Evolutionary conservation across 1,140 invertebrate species (phyloP), one percentile per base, ranked within the genome.

Genomic region (Drosophila seguyi): DNA sequence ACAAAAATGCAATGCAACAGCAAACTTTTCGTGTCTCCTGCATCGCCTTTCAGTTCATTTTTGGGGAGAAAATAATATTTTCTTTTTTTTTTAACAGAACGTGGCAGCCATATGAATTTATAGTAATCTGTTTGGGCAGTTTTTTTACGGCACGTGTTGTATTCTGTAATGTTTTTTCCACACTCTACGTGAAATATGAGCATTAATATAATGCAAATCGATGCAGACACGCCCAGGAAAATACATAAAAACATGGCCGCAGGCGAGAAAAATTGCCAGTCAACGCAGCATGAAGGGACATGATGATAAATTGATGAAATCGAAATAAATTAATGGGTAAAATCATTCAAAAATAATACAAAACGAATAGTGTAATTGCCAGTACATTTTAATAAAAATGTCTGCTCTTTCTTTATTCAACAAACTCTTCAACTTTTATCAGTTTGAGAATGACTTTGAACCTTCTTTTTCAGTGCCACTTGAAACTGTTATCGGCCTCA

Each of bases 191-290:
- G 11, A 50, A 79, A 79, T 52, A 66, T 44, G 44, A 47, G 7
- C 44, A 52, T 45, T 58, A 53, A 31, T 44, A 67, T 56, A 71
- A 75, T 75, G 73, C 59, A 75, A 57, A 75, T 75, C 48, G 69
- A 74, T 62, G 58, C 11, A 47, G 63, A 69, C 48, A 39, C 63
- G 29, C 41, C 50, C 41, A n/a, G n/a, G 20, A 45, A 68, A 65
- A 34, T 38, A 48, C 31, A 3, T 31, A 11, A n/a, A 34, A 22
- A 13, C 20, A 3, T 14, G 13, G 29, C 25, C 16, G 56, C 20
- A 36, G 61, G 61, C 55, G 16, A n/a, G 3, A n/a, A 31, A 34
- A 48, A 62, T 10, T 18, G 16, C 27, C 27, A 63, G 50, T 16
- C 39, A 5, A 62, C 2, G 5, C 44, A 16, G 44, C 44, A 25